Percentiles rank a stretch among this genome's conserved stretches.
phyloP scores from a whole-genome alignment of 1,140 invertebrate species.

The Lucilia sericata region DNA sequence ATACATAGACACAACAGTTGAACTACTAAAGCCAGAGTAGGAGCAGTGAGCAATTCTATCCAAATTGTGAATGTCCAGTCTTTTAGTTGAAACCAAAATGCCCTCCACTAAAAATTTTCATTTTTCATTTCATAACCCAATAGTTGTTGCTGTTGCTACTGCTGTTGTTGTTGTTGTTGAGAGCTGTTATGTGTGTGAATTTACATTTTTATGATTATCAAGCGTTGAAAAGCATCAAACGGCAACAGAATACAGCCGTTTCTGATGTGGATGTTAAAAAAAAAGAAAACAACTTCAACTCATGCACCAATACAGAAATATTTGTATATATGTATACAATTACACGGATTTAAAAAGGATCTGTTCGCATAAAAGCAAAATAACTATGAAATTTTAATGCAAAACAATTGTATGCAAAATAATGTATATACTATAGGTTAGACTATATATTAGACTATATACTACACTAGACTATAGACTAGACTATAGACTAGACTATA shows the following conservation, averaged over 20 bases:
- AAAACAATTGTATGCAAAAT: too few relatives aligned
- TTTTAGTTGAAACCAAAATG: conserved; percentile 16
- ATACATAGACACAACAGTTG: not conserved
- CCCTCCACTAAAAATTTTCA: conserved; percentile 3
- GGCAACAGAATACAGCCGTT: not conserved
- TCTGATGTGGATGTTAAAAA: not conserved
- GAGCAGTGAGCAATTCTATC: not conserved
- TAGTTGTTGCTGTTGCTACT: not conserved
- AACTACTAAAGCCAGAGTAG: not conserved
- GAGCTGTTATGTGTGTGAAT: conserved; percentile 19
- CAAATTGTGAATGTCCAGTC: not conserved
- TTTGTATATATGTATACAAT: not conserved
- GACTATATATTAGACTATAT: too few relatives aligned
- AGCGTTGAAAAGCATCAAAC: conserved; percentile 18
- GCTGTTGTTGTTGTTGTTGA: not conserved
- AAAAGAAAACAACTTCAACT: not conserved
- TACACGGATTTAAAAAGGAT: not conserved
- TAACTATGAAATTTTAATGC: not conserved
- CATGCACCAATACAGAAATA: not conserved
- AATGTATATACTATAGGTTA: too few relatives aligned
- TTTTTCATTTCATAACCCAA: not conserved
- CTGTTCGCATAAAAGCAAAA: not conserved
- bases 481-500: too few relatives aligned
- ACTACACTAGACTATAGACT: too few relatives aligned
- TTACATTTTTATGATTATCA: conserved; percentile 29